Evolutionary conservation across 2,113 vertebrate genomes (phyloP), one percentile per base, ranked within the genome.

Genomic region (Channa maculata): DNA sequence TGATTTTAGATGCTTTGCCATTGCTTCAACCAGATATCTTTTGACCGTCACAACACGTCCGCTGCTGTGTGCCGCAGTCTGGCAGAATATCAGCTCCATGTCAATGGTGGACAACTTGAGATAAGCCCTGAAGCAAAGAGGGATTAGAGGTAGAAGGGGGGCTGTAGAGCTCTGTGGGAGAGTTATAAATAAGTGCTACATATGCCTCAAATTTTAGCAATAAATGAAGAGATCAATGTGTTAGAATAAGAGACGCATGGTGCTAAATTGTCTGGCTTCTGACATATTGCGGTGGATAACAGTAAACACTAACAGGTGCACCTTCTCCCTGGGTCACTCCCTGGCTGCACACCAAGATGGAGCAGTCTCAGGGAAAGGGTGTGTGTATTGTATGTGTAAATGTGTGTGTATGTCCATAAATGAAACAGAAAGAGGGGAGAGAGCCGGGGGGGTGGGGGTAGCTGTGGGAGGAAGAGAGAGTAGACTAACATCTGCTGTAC

Each of bases 401-500:
- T 71, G 57, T 86, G 69, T 82, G 75, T 78, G 75, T 72, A 6
- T 80, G 85, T 87, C 65, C 71, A 77, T 76, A 84, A 89, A 76
- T 69, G 86, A 85, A 73, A 85, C 76, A 43, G 71, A 74, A 77
- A 36, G 64, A 12, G 54, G 39, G 44, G 38, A 65, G 51, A 57
- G 49, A 24, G 24, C 24, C 24, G 24, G 24, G 24, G 24, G 24
- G 24, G 24, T 24, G 24, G 24, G 24, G 24, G 24, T 24, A 24
- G 24, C 24, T 24, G 24, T 77, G 80, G 68, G 72, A 53, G 78
- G 79, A 66, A 80, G 78, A 60, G 71, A 74, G 85, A 58, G 65
- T 54, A n/a, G 66, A 75, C 58, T 64, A 92, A 91, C 91, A 91
- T 91, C 91, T 90, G 91, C 85, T 91, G 84, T 91, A 83, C 90